Base-by-base conservation (phyloP, 2,113 vertebrate species). In the Larimichthys crocea region DNA sequence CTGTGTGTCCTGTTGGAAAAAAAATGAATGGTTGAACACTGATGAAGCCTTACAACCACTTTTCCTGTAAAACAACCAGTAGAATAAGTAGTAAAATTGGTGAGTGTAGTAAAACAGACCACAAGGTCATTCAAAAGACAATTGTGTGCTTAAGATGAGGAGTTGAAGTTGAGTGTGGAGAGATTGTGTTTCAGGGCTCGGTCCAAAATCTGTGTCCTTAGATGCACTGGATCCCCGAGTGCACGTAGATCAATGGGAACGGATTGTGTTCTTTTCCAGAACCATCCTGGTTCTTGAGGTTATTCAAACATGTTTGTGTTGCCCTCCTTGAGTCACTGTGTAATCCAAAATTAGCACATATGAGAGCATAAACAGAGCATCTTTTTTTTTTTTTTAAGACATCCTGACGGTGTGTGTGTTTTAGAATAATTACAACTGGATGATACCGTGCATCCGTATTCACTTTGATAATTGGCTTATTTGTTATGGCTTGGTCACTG, bases 91-190 rank as follows among this genome's bases (percentile, higher is more conserved):
- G 85, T 90, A 76, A 87, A 93, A 92, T 89, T 86, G 74, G 83
- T 88, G 85, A 89, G 90, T 85, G 87, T 90, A 88, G 90, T 90
- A 90, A 91, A 93, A 87, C 83, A 84, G 80, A 95, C 90, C 93
- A 89, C 94, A 94, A 94, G 94, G 92, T 94, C 88, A 93, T 92
- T 93, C 86, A 92, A 91, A 94, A 95, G 94, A 95, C 95, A 95
- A 94, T 89, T 93, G 93, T 88, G 84, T 89, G 91, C 80, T 89
- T 92, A 92, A 88, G 91, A 90, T 92, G 91, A 89, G 83, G 88
- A 90, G 90, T 88, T 88, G 91, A 89, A 88, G 35, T 40, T 40
- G 80, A 93, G 93, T 91, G 90, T 88, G 90, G 88, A 76, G 80
- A 88, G 94, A 93, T 94, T 93, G 84, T 86, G 74, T 95, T 95